A percentile compares a stretch with the other conserved stretches of the same genome.
These are phyloP conservation scores for Neodiprion lecontei DNA, from an alignment of 1,140 invertebrate genomes.

Conservation along the genomic window DNA sequence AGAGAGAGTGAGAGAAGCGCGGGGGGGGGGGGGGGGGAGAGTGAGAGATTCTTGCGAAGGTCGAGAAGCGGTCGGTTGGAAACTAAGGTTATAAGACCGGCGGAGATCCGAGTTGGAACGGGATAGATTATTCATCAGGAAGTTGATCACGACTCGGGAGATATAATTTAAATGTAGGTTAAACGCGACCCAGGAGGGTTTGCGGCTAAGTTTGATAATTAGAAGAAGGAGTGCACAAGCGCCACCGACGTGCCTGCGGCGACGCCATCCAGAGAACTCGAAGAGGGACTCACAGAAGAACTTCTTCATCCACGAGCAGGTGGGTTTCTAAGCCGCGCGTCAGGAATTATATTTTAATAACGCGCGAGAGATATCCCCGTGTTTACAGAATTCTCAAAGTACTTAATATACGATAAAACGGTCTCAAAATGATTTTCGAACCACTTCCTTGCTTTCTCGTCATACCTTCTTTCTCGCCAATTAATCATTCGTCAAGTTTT, in stretches of 20 bases:
- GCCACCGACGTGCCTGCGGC: constrained; percentile 3
- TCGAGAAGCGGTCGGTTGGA: neutral
- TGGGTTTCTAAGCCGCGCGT: neutral
- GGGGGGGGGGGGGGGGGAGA: too few relatives aligned
- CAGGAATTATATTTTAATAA: neutral
- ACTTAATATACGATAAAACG: too few relatives aligned
- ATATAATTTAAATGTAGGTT: constrained; percentile 18
- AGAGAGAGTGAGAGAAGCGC: neutral
- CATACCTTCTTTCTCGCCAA: too few relatives aligned
- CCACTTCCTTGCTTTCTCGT: too few relatives aligned
- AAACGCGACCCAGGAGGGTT: constrained; percentile 13
- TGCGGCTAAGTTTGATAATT: constrained; percentile 13
- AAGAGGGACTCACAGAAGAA: neutral
- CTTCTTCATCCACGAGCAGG: neutral
- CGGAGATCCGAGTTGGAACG: neutral
- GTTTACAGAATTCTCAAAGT: too few relatives aligned
- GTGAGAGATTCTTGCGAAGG: too few relatives aligned
- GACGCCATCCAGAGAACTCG: neutral
- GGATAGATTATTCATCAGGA: constrained; percentile 14
- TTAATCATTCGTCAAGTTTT: too few relatives aligned
- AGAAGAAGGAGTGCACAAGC: neutral
- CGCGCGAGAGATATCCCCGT: too few relatives aligned
- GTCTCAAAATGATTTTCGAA: too few relatives aligned
- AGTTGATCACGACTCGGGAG: constrained; percentile 13
- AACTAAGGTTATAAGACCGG: neutral